Evolutionary conservation across 2,113 vertebrate species (phyloP), one percentile per base, ranked within the genome.

Genomic region (Melanerpes formicivorus): DNA sequence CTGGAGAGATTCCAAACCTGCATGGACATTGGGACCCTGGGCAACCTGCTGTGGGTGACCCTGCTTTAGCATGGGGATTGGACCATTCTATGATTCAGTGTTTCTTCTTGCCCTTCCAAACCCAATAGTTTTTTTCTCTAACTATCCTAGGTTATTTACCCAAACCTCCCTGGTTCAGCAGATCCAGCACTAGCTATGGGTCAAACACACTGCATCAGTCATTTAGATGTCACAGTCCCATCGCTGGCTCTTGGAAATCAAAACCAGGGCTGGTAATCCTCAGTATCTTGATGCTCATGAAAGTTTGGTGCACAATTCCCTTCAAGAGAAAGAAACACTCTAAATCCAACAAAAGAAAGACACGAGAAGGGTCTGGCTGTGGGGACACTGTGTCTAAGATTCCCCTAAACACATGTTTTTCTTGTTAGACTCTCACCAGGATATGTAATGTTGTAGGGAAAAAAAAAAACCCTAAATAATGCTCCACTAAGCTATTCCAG

Each of bases 351-450:
- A 82, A 77, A 94, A 80, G 58, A 46, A 92, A 93, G 86, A 74
- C 70, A 59, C 11, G 6, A 11, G 80, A 95, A 94, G 78, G 85
- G 56, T 77, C 65, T 95, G 80, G 74, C 83, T 66, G 14, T 14
- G 42, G 80, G 95, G 84, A 96, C 86, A 46, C 40, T 15, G 14
- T 78, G 84, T 91, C 93, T 60, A 66, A 12, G 44, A 82, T 64
- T 93, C 75, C 77, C 62, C 89, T 46, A 78, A 92, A 90, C 84
- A 93, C 46, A 80, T 52, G 17, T 76, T 97, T 95, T 96, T 93
- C 93, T 88, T 55, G 46, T 96, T 96, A 96, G 72, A 32, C 34
- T 82, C 52, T 69, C 25, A 64, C 40, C 48, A 79, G 69, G 17
- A 19, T 37, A 67, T 60, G 77, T 50, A 91, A 73, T 3, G 17